Evolutionary conservation across 1,140 invertebrate genomes (phyloP), one percentile per base, ranked within the genome.

Genomic region (Orussus abietinus): DNA sequence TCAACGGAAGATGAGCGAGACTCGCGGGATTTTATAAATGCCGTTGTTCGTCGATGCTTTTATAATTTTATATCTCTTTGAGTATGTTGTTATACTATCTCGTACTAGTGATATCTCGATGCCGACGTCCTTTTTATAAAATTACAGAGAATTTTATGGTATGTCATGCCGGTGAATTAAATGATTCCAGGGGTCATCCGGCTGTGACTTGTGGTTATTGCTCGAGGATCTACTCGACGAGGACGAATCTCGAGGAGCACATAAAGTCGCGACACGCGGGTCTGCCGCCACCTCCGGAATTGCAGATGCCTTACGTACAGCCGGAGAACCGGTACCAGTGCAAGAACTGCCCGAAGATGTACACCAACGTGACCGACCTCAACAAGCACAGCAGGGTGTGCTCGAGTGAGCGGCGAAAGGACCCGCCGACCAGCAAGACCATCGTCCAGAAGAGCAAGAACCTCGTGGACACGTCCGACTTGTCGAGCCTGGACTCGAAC

Each of bases 231-330:
- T 77, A 76, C 41, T 76, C 74, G 10, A 75, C 74, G 0, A 59
- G 70, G 18, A 53, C 60, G 12, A 76, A 76, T 47, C 59, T 77
- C 1, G 69, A 74, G 20, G 74, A 76, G 39, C 75, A 77, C 40
- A 67, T 75, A 32, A 72, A 69, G 39, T 68, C 72, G 0, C 60
- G 72, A 31, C 75, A 77, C 29, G 64, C 63, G 10, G 69, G 69
- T 34, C 39, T 63, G 35, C 56, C 58, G 25, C 56, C 61, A 13
- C 61, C 62, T 0, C 43, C 59, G 2, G 64, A 69, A 31, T 26
- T 60, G 11, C 44, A 55, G 12, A 21, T 48, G 6, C 42, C 53
- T 0, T 70, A 62, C 26, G 49, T 59, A 0, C 64, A 61, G 18
- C 39, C 55, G 3, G 68, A 73, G 6, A 62, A 56, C 21, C 58